A percentile compares a stretch with the other conserved stretches of the same genome.
Conservation (phyloP, 2,113 vertebrate species). For the Martes martes region DNA sequence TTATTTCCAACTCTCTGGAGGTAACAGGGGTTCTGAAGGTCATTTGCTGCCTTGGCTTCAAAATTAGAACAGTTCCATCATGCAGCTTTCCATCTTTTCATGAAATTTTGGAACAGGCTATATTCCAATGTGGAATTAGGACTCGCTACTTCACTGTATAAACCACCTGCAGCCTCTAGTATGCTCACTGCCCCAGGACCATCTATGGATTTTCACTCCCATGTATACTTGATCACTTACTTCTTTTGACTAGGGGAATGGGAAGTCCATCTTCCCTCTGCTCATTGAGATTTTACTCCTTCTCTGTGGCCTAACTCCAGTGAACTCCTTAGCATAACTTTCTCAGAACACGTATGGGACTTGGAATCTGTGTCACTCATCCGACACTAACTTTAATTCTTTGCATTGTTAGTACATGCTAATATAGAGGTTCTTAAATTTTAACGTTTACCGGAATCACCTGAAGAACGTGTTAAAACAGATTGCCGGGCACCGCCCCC, state of each 20-base stretch:
- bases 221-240: not conserved
- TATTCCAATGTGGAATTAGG: not conserved
- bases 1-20: constrained; percentile 36
- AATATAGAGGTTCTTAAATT: not conserved
- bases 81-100: not conserved
- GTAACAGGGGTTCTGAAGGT: not conserved
- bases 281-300: not conserved
- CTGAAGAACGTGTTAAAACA: not conserved
- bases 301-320: not conserved
- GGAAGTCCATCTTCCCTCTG: not conserved
- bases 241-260: not conserved
- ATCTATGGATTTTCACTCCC: not conserved
- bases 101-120: not conserved
- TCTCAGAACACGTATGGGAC: not conserved
- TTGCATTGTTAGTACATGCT: not conserved
- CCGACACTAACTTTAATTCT: not conserved
- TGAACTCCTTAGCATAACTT: not conserved
- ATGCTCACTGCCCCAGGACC: not conserved
- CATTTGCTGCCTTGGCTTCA: not conserved
- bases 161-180: not conserved
- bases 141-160: not conserved
- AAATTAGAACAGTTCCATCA: not conserved
- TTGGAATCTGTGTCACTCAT: not conserved
- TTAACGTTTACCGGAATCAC: not conserved
- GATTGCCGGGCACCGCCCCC: not conserved